Conservation (phyloP, 2,797 vertebrate genomes). For the Nannoperca obscura region DNA sequence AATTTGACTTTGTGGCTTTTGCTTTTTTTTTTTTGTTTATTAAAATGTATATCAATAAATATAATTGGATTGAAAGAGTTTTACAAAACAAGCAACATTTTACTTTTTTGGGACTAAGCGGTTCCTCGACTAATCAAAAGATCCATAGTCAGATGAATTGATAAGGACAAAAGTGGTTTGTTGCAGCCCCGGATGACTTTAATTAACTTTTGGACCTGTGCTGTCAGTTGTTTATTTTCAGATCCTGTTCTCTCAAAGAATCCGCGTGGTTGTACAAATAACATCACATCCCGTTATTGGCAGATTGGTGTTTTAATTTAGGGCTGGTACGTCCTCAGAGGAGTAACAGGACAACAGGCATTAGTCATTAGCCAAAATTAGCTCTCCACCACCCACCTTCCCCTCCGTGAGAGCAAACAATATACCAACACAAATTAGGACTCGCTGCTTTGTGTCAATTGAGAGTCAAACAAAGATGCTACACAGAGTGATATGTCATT, state of each 20-base stretch:
- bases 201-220: neutral
- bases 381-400: slow-evolving; percentile 50
- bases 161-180: neutral
- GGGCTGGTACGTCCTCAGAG: slow-evolving; percentile 25
- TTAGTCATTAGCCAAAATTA: slow-evolving; percentile 59
- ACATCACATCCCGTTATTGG: slow-evolving; percentile 11
- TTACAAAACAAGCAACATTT: neutral
- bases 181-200: neutral
- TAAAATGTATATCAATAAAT: neutral
- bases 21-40: too few relatives aligned
- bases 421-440: slow-evolving; percentile 81
- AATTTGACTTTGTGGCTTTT: neutral
- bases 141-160: neutral
- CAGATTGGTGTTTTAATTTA: slow-evolving; percentile 47
- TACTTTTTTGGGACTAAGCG: neutral
- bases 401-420: slow-evolving; percentile 73
- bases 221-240: slow-evolving; percentile 10
- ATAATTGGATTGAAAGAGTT: neutral
- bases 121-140: neutral
- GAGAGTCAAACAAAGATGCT: slow-evolving; percentile 80
- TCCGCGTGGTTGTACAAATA: neutral
- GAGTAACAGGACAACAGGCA: slow-evolving; percentile 56
- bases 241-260: neutral
- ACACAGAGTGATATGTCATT: slow-evolving; percentile 82
- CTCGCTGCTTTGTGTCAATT: slow-evolving; percentile 78